Evolutionary conservation across 2,113 vertebrate species (phyloP).

Genomic region (Cyprinodon tularosa): DNA sequence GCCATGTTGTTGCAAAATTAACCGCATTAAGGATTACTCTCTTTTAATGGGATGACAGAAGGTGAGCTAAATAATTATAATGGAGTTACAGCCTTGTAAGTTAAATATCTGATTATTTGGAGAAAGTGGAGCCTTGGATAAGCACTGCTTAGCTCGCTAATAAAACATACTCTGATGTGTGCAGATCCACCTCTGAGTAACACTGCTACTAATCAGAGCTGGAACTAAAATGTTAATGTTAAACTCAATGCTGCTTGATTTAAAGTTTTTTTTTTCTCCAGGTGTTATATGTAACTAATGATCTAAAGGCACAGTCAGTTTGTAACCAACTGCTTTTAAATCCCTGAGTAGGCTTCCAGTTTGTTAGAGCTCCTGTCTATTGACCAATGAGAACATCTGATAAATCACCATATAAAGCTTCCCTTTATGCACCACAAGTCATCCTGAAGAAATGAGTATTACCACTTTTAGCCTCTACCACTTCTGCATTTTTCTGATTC

Average conservation of each 20-base stretch:
- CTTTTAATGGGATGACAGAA: too few relatives aligned
- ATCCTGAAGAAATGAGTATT: background rate
- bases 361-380: background rate
- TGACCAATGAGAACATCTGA: background rate
- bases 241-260: background rate
- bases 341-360: background rate
- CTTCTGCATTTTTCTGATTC: background rate
- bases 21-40: too few relatives aligned
- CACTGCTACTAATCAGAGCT: too few relatives aligned
- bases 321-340: background rate
- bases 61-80: too few relatives aligned
- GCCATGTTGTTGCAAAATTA: too few relatives aligned
- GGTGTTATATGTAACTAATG: background rate
- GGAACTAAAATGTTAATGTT: background rate
- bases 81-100: too few relatives aligned
- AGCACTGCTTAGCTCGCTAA: too few relatives aligned
- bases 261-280: background rate
- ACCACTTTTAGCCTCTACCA: background rate
- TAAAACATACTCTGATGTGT: too few relatives aligned
- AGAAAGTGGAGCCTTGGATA: background rate
- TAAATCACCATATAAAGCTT: background rate
- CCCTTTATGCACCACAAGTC: background rate
- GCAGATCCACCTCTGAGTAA: too few relatives aligned
- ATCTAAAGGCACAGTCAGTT: background rate
- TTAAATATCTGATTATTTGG: too few relatives aligned